Conservation (phyloP, 1,140 invertebrate species). For the Anoplophora glabripennis region DNA sequence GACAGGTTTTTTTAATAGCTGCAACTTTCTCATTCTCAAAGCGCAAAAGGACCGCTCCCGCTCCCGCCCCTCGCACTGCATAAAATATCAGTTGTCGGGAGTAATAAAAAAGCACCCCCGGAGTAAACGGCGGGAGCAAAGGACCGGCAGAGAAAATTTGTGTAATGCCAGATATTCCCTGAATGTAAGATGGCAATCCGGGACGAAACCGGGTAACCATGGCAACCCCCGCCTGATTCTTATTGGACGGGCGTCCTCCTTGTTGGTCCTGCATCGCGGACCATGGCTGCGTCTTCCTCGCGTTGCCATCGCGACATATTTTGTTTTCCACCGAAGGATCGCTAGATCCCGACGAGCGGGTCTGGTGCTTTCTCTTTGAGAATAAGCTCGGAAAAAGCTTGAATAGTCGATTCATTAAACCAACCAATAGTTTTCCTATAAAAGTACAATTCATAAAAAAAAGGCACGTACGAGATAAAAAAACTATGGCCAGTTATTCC, state of each 20-base stretch:
- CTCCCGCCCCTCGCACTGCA: no score
- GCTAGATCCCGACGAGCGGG: no score
- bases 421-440: no score
- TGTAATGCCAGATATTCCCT: slow-evolving; percentile 19
- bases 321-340: not conserved
- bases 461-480: no score
- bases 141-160: not conserved
- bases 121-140: not conserved
- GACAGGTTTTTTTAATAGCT: no score
- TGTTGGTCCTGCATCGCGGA: not conserved
- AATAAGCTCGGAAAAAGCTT: no score
- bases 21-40: no score
- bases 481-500: no score
- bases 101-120: not conserved
- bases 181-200: slow-evolving; percentile 28
- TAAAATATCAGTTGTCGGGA: not conserved
- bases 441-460: no score
- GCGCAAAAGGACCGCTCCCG: no score
- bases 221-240: slow-evolving; percentile 30
- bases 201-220: slow-evolving; percentile 24
- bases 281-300: slow-evolving; percentile 8
- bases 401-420: no score
- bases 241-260: slow-evolving; percentile 23
- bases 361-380: no score
- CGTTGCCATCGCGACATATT: not conserved